A percentile compares a stretch with the other conserved stretches of the same genome.
phyloP scores from a whole-genome alignment of 2,888 invertebrate genomes.

The Cyclophora punctaria region DNA sequence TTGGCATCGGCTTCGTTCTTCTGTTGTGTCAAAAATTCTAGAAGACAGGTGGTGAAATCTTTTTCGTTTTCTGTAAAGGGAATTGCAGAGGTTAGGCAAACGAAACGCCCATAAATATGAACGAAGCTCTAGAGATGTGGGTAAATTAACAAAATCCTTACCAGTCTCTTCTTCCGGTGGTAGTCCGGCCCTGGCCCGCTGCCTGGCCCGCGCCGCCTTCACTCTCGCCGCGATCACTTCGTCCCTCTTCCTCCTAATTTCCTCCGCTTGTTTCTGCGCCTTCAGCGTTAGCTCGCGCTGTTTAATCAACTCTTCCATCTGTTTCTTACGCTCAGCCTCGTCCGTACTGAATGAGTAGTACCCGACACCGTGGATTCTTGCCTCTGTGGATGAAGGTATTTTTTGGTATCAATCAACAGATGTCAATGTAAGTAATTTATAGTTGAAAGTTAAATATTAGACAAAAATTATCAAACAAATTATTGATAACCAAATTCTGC shows the following conservation, averaged over 20 bases:
- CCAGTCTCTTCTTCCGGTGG: constrained; percentile 78
- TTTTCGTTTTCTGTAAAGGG: constrained; percentile 50
- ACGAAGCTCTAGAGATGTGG: no score
- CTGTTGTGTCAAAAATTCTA: constrained; percentile 64
- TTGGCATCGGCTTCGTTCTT: constrained; percentile 63
- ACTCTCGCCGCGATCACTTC: constrained; percentile 81
- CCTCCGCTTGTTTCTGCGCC: constrained; percentile 79
- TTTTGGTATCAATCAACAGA: neutral
- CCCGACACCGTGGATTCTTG: constrained; percentile 92
- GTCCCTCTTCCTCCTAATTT: constrained; percentile 76
- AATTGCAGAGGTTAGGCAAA: no score
- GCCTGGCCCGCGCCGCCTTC: constrained; percentile 83
- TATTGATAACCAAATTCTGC: no score
- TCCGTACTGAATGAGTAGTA: constrained; percentile 94
- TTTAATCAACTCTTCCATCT: constrained; percentile 85
- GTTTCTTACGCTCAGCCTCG: constrained; percentile 83
- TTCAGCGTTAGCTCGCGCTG: constrained; percentile 81
- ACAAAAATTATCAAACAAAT: no score
- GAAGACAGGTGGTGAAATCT: constrained; percentile 52
- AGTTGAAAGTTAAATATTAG: no score
- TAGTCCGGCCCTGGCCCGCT: constrained; percentile 81
- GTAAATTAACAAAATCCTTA: constrained; percentile 18
- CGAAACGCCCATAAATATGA: no score
- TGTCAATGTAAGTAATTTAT: no score
- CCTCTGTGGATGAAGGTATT: constrained; percentile 75